Evolutionary conservation across 2,888 invertebrate species (phyloP), one percentile per base, ranked within the genome.

Genomic region (Trissolcus brochymenae): DNA sequence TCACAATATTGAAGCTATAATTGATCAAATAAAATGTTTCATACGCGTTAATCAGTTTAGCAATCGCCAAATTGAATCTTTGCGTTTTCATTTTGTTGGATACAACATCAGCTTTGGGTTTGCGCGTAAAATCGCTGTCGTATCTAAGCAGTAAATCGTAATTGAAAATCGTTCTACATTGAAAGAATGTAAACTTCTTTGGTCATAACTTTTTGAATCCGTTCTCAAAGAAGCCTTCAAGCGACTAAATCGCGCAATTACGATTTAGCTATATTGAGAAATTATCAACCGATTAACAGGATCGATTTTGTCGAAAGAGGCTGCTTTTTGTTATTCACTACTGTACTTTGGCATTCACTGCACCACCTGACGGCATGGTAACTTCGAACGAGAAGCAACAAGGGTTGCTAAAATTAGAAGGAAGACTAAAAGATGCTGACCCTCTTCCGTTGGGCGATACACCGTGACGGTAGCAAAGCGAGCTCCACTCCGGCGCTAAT

Each of bases 281-380:
- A 71, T 76, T 71, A 71, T 76, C 70, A 76, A 71, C 46, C 64
- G 66, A 76, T 76, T 71, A 76, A 66, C 71, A 50, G 60, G 57
- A 50, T 14, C 59, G 41, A 43, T 59, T 64, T n/a, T 49, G 66
- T 21, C 25, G 4, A 21, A 41, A 19, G 57, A 70, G 60, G 57
- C 46, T 57, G 71, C 67, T 61, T 19, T 49, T 43, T 29, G 49
- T 57, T 61, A 66, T 62, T 66, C 57, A 53, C 57, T 9, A 53
- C 57, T 9, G 29, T 66, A 66, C 56, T 66, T 71, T 67, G 61
- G 54, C 62, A 67, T 76, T 62, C 71, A 57, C 6, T 50, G 35
- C 51, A 56, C 35, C 64, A 60, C 60, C 70, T 59, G 54, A 51
- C 55, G 64, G 61, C 41, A 51, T 41, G 59, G n/a, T n/a, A n/a